Percentiles rank a stretch among this genome's conserved stretches.
phyloP scores from a whole-genome alignment of 2,888 invertebrate species.

The Salticus scenicus region DNA sequence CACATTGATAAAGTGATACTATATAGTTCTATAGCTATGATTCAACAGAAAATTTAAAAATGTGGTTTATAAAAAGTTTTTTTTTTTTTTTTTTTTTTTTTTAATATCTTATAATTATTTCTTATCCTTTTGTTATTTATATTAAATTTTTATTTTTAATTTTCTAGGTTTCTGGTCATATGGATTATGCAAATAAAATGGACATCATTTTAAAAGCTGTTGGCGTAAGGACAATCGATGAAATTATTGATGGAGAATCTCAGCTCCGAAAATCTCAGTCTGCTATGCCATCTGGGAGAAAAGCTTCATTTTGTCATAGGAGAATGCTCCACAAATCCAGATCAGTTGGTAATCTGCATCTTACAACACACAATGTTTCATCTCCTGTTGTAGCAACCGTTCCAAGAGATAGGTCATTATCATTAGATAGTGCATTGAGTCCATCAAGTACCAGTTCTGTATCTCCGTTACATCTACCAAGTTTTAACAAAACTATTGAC shows the following conservation, averaged over 20 bases:
- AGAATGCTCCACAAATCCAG: constrained; percentile 41
- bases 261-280: constrained; percentile 74
- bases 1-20: too few relatives aligned
- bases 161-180: constrained; percentile 79
- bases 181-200: constrained; percentile 80
- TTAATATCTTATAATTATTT: too few relatives aligned
- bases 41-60: too few relatives aligned
- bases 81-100: too few relatives aligned
- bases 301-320: not conserved
- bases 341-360: constrained; percentile 51
- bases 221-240: constrained; percentile 75
- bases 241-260: constrained; percentile 53
- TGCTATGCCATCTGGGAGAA: constrained; percentile 69
- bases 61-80: too few relatives aligned
- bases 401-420: constrained; percentile 54
- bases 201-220: constrained; percentile 78
- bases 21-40: too few relatives aligned
- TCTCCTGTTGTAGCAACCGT: not conserved
- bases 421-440: constrained; percentile 64
- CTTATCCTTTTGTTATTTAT: too few relatives aligned
- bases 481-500: constrained; percentile 29
- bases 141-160: too few relatives aligned
- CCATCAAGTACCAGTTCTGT: constrained; percentile 34
- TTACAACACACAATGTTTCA: constrained; percentile 14
- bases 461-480: constrained; percentile 26